Base-by-base conservation (phyloP, 2,797 vertebrate species). In the Danio tinwini region DNA sequence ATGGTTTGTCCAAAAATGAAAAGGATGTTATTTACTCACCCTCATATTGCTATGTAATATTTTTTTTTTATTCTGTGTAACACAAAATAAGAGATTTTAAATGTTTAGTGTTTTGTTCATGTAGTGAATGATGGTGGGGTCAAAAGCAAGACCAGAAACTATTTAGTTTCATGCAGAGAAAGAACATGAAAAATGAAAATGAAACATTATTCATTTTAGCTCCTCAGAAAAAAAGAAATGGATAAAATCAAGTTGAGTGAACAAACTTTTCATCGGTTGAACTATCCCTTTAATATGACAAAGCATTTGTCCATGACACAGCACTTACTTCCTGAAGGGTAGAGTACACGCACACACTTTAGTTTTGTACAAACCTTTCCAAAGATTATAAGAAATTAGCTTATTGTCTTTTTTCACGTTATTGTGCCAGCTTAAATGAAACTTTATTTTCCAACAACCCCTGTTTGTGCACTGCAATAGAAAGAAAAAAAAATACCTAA, bases 301-400 rank as follows among this genome's bases (percentile, higher is more conserved):
- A 10, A 40, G 68, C 10, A 17, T 70, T 55, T 40, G 49, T 70
- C 49, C 16, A 7, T 42, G 37, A 7, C 68, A 70, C 16, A 53
- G 16, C 29, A 69, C 16, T 53, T 19, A 40, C 11, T 70, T 50
- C 42, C 50, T 19, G 0, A 70, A 42, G n/a, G 53, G 40, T 62
- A 42, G 42, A 56, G 62, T 56, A 17, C 29, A 29, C 50, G n/a
- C n/a, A 50, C 19, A 12, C 29, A 16, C 16, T 65, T 17, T 9
- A 7, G 19, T 42, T 71, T 65, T 42, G 39, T 10, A 16, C 55
- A 40, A 42, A 55, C 29, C 16, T 69, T 49, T 21, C 10, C 59
- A 55, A 71, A 70, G 39, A 45, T 52, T 39, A 71, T 39, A 67
- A 52, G 7, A 53, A 67, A 49, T 74, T 39, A 55, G 56, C 11